phyloP scores from a whole-genome alignment of 2,888 invertebrate genomes.

The Campopleginae sp. region DNA sequence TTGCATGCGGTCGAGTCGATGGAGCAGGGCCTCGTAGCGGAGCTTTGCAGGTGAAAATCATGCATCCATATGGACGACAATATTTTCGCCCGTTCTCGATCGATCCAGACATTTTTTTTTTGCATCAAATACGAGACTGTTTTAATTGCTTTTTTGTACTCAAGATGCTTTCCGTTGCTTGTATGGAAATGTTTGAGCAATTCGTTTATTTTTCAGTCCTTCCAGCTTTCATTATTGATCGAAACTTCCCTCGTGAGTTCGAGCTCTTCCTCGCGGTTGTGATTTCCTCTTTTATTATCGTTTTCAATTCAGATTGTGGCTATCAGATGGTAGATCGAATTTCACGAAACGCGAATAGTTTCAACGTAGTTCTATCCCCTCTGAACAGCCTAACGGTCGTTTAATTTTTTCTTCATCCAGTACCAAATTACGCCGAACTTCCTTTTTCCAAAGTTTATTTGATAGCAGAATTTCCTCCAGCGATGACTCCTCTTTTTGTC shows the following conservation, averaged over 20 bases:
- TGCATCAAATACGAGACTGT: too few relatives aligned
- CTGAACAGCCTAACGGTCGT: neutral
- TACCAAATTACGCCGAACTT: neutral
- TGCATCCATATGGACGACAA: neutral
- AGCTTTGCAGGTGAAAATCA: neutral
- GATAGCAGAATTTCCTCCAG: neutral
- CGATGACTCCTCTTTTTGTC: conserved; percentile 3
- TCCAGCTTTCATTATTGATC: neutral
- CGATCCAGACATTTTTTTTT: neutral
- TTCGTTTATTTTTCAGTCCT: neutral
- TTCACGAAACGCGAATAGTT: conserved; percentile 8
- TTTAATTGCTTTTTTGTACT: neutral
- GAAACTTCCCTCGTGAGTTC: neutral
- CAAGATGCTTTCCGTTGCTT: neutral
- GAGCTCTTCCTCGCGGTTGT: neutral
- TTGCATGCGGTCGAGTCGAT: neutral
- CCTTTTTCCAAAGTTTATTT: neutral
- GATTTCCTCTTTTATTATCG: neutral
- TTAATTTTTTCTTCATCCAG: neutral
- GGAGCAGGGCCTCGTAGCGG: neutral
- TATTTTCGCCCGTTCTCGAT: neutral
- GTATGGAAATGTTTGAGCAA: neutral
- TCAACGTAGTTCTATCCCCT: neutral
- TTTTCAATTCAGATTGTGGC: neutral
- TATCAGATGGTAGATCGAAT: neutral